Evolutionary conservation across 2,113 vertebrate species (phyloP), one percentile per base, ranked within the genome.

Genomic region (Apodemus speciosus): DNA sequence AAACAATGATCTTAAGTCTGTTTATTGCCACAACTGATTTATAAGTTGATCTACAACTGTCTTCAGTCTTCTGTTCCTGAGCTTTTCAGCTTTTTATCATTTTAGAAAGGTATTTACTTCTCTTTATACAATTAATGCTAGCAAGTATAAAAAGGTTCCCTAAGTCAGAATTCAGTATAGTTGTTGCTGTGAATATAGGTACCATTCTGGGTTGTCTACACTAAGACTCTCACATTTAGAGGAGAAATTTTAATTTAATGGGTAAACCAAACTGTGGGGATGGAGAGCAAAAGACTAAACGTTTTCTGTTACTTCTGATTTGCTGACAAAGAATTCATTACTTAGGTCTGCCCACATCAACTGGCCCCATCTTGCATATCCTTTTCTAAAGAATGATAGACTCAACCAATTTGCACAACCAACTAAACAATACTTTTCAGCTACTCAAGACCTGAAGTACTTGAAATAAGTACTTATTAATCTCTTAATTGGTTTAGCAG

Each of bases 391-490:
- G 51, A 94, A 85, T 69, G 60, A 69, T 14, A 69, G 68, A 73
- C 18, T 91, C 95, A 58, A 88, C n/a, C 79, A 94, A 83, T 66
- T 83, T 88, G 71, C 10, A 93, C 89, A 85, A 95, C 62, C 94
- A 93, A 90, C 85, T 88, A 93, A 94, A 40, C 86, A 95, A 53
- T 40, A 89, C 38, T 32, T 95, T 91, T 73, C 85, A 85, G 89
- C 81, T 93, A 96, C 25, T 13, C 62, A 84, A 79, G 60, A 85
- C 18, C 79, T 93, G 68, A 96, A 95, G 71, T 92, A 76, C 90
- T 76, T 95, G 76, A 96, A 97, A 95, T 75, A 93, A 97, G 83
- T n/a, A n/a, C n/a, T n/a, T n/a, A n/a, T 96, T 95, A 92, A 92
- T 91, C 86, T 95, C 68, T 73, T 95, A 94, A 94, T 95, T 95